Conservation (phyloP, 2,113 vertebrate species). For the Nerophis lumbriciformis region DNA sequence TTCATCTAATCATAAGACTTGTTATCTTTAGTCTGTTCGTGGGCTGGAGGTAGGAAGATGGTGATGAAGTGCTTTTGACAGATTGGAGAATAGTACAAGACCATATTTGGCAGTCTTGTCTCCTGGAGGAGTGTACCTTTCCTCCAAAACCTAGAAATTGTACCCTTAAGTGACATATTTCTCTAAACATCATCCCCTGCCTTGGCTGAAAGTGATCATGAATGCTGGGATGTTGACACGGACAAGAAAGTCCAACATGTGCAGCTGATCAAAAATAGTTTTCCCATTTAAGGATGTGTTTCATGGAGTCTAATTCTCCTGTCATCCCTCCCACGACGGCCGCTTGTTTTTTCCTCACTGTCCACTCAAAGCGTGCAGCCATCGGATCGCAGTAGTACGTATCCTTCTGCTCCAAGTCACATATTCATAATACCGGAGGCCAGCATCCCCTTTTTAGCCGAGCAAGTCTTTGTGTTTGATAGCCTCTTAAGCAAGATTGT, state of each 20-base stretch:
- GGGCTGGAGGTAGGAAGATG: constrained; percentile 19
- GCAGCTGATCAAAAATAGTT: constrained; percentile 74
- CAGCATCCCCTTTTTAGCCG: too few species aligned
- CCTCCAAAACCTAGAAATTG: background rate
- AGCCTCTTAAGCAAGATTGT: constrained; percentile 4
- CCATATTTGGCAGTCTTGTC: constrained; percentile 45
- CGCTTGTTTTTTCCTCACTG: constrained; percentile 28
- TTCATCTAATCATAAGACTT: constrained; percentile 1
- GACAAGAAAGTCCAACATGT: constrained; percentile 27
- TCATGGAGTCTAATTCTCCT: constrained; percentile 54
- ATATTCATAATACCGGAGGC: too few species aligned
- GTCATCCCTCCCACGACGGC: constrained; percentile 14
- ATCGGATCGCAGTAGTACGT: constrained; percentile 26
- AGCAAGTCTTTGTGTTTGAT: background rate
- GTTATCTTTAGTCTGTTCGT: constrained; percentile 12
- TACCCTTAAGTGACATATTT: background rate
- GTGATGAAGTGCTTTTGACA: constrained; percentile 23
- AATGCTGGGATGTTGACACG: constrained; percentile 11
- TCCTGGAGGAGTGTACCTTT: background rate
- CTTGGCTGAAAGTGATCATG: background rate
- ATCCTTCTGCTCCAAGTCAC: constrained; percentile 1
- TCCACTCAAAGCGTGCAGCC: constrained; percentile 31
- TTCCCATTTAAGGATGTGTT: constrained; percentile 78
- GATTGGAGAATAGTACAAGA: constrained; percentile 11
- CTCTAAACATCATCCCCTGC: too few species aligned